A percentile compares a stretch with the other conserved stretches of the same genome.
Conservation (phyloP, 1,140 invertebrate species). For the Phymorhynchus buccinoides region DNA sequence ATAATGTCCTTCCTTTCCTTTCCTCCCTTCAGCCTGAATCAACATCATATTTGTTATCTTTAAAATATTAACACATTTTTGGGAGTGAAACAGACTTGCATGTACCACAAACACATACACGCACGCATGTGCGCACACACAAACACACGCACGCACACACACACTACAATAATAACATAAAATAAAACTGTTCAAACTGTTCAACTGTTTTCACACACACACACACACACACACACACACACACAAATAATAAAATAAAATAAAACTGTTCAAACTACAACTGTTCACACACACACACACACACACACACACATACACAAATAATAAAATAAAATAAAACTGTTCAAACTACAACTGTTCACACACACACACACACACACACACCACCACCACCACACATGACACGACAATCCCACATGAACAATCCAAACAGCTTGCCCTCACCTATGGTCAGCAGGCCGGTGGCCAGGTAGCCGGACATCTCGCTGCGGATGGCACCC, state of each 20-base stretch:
- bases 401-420: not conserved
- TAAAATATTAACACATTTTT: too few relatives aligned
- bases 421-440: conserved; percentile 20
- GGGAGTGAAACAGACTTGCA: too few relatives aligned
- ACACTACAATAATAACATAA: too few relatives aligned
- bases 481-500: conserved; percentile 70
- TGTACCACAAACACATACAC: too few relatives aligned
- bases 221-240: not conserved
- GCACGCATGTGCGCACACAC: too few relatives aligned
- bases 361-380: conserved; percentile 5
- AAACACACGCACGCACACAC: too few relatives aligned
- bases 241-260: not conserved
- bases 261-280: not conserved
- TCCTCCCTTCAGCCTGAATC: too few relatives aligned
- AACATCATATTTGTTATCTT: too few relatives aligned
- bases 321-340: not conserved
- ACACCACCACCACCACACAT: not conserved
- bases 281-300: not conserved
- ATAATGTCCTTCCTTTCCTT: too few relatives aligned
- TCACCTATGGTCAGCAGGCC: conserved; percentile 71
- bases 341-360: too few relatives aligned
- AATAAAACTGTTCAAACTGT: too few relatives aligned
- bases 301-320: not conserved
- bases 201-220: not conserved
- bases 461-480: conserved; percentile 72